These are phyloP conservation scores for Caenorhabditis panamensis DNA, from an alignment of 2,888 invertebrate species.

Conservation along the genomic window DNA sequence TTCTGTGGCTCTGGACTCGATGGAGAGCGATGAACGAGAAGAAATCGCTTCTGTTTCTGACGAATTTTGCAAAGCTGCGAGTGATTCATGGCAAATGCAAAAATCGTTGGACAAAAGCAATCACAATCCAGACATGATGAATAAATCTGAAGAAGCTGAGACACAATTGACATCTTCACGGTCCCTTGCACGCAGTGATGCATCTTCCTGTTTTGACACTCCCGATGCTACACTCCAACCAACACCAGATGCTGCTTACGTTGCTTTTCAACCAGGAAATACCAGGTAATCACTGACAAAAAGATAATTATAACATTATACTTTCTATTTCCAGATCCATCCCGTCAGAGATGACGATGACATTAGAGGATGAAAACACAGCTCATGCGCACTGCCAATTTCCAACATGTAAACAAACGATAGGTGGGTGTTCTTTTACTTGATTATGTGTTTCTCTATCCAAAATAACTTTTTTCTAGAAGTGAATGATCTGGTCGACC, in stretches of 20 bases:
- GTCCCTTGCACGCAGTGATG: no score
- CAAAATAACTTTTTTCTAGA: neutral
- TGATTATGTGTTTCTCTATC: neutral
- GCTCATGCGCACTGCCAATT: neutral
- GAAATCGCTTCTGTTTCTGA: no score
- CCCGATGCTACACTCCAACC: neutral
- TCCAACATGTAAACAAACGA: neutral
- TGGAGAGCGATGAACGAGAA: no score
- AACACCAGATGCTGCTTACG: neutral
- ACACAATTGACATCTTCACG: no score
- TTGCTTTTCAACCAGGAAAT: neutral
- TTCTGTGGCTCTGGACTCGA: no score
- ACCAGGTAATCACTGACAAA: neutral
- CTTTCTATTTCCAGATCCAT: neutral
- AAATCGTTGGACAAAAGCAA: no score
- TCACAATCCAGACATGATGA: no score
- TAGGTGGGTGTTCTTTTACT: neutral
- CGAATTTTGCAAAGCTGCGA: no score
- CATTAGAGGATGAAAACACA: neutral
- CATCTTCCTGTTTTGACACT: neutral
- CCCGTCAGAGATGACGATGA: neutral
- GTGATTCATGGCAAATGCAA: no score
- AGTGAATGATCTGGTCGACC: constrained; percentile 1
- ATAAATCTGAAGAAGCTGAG: no score
- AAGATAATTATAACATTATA: neutral